Conservation (phyloP, 2,797 vertebrate genomes). For the Sciurus vulgaris region DNA sequence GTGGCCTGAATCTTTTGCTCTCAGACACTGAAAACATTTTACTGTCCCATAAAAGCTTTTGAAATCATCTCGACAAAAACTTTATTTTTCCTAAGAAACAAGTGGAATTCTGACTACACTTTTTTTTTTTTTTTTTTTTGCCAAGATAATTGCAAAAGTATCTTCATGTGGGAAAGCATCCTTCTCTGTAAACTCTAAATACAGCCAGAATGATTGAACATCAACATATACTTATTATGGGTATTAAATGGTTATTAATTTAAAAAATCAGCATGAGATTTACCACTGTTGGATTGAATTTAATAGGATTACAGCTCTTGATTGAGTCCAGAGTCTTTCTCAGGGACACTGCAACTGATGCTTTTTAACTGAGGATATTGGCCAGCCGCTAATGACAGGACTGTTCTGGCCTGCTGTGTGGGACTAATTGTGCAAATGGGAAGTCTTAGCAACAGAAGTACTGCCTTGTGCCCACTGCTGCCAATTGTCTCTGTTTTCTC, state of each 20-base stretch:
- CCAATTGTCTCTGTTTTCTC: neutral
- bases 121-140: neutral
- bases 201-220: neutral
- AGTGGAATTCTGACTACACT: neutral
- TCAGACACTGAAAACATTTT: constrained; percentile 55
- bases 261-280: constrained; percentile 22
- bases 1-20: neutral
- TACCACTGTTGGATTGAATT: neutral
- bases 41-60: neutral
- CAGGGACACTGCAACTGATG: neutral
- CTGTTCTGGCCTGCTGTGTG: neutral
- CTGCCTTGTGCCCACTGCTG: neutral
- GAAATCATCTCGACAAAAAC: constrained; percentile 48
- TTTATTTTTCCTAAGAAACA: constrained; percentile 28
- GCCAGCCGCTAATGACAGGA: neutral
- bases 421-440: neutral
- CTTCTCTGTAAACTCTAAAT: neutral
- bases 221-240: neutral
- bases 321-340: neutral
- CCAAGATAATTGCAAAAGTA: constrained; percentile 34
- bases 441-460: neutral
- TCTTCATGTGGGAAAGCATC: neutral
- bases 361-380: neutral
- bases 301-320: constrained; percentile 17
- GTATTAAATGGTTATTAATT: constrained; percentile 46